Base-by-base conservation (phyloP, 1,140 invertebrate species). In the Pemphigus obesinymphae region DNA sequence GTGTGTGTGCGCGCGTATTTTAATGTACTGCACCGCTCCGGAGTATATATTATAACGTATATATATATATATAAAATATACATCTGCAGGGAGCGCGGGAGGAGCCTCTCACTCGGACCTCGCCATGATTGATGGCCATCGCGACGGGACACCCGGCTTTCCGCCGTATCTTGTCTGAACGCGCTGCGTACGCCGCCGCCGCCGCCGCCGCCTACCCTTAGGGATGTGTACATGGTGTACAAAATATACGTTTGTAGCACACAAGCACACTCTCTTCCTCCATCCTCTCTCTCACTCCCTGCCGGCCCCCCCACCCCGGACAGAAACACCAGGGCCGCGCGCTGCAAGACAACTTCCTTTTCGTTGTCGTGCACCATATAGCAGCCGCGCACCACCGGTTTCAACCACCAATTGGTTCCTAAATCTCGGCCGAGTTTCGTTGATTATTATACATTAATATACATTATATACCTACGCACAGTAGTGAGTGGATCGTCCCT, bases 61-160 rank as follows among this genome's bases (percentile, higher is more conserved):
- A 11, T 26, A 26, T 26, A 43, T 43, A 43, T 43, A 13, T n/a
- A 13, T 1, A n/a, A n/a, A n/a, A 63, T 63, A 34, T 34, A 34
- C 70, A 50, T 73, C 43, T 50, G 70, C 29, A n/a, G n/a, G n/a
- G 70, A 3, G 76, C 37, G 53, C 76, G 76, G 76, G 76, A 80
- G 76, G 76, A 80, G 76, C 76, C 76, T 80, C 73, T 34, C n/a
- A n/a, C 76, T 58, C 37, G 55, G 76, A 80, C 76, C 55, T 63
- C 40, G 55, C 37, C 55, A 43, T 80, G 76, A 80, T 80, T 63
- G 76, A 80, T 80, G 53, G 76, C 37, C 70, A 5, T 31, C 55
- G 3, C 43, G 34, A 78, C 66, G 66, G 10, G 76, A 80, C 76
- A 63, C 76, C 76, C 76, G 76, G 55, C 55, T 61, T 45, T 78